Conservation (phyloP, 2,797 vertebrate genomes). For the Danio albolineatus region DNA sequence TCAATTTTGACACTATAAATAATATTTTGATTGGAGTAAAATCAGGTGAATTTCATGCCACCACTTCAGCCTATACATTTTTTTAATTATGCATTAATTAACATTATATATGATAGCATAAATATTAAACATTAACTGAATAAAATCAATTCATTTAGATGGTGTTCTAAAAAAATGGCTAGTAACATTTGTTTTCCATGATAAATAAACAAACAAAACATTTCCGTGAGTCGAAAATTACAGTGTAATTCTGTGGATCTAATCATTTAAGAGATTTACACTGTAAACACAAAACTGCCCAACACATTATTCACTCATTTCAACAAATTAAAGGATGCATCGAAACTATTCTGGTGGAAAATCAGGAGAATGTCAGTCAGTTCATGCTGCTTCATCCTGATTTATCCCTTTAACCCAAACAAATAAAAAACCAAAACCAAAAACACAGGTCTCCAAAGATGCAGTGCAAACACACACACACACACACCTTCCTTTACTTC, state of each 20-base stretch:
- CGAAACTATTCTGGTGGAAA: background rate
- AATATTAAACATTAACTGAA: too few relatives aligned
- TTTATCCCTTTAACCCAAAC: conserved; percentile 7
- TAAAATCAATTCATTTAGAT: too few relatives aligned
- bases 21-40: background rate
- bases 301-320: background rate
- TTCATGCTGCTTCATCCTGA: background rate
- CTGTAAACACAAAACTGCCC: background rate
- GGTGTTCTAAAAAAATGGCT: background rate
- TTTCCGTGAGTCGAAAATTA: background rate
- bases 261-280: background rate
- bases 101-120: too few relatives aligned
- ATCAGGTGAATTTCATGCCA: background rate
- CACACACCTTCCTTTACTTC: conserved; percentile 26
- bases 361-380: background rate
- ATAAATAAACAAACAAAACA: background rate
- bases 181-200: too few relatives aligned
- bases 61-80: too few relatives aligned
- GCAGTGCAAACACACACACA: conserved; percentile 39
- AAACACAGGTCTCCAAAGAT: background rate
- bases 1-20: background rate
- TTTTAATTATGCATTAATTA: too few relatives aligned
- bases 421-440: conserved; percentile 17
- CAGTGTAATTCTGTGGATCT: background rate
- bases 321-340: background rate